Evolutionary conservation across 1,140 invertebrate species (phyloP).

Genomic region (Hylaeus anthracinus): DNA sequence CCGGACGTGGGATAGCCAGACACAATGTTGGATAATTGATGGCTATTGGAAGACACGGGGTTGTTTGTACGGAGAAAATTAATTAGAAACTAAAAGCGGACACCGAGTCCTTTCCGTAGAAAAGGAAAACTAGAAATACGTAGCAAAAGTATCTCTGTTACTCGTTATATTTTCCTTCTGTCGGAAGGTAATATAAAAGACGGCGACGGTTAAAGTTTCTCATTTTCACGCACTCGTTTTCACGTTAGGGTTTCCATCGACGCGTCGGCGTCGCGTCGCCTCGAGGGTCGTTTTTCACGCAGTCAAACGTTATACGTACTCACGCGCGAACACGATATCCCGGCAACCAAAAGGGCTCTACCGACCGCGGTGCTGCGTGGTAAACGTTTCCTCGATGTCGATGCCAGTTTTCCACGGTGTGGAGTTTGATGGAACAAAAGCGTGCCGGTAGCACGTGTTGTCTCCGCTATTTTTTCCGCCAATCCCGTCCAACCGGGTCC

Average conservation of each 20-base stretch:
- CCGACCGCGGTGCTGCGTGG: too few relatives aligned
- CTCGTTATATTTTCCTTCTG: too few relatives aligned
- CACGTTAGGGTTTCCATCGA: neutral
- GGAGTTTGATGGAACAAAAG: conserved; percentile 9
- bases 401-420: conserved; percentile 2
- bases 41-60: neutral
- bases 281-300: conserved; percentile 7
- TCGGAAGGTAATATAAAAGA: too few relatives aligned
- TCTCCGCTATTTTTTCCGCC: conserved; percentile 2
- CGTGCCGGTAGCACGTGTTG: neutral
- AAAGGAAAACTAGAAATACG: too few relatives aligned
- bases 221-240: too few relatives aligned
- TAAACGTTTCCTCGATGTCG: conserved; percentile 2
- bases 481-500: conserved; percentile 2
- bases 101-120: too few relatives aligned
- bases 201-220: neutral
- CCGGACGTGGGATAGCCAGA: conserved; percentile 15
- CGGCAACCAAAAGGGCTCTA: neutral
- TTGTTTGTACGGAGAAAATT: neutral
- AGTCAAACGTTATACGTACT: conserved; percentile 1
- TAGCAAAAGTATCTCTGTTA: too few relatives aligned
- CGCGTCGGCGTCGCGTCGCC: too few relatives aligned
- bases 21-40: neutral
- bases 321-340: neutral
- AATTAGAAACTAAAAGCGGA: too few relatives aligned